Evolutionary conservation across 1,140 invertebrate species (phyloP), one percentile per base, ranked within the genome.

Genomic region (Spodoptera frugiperda): DNA sequence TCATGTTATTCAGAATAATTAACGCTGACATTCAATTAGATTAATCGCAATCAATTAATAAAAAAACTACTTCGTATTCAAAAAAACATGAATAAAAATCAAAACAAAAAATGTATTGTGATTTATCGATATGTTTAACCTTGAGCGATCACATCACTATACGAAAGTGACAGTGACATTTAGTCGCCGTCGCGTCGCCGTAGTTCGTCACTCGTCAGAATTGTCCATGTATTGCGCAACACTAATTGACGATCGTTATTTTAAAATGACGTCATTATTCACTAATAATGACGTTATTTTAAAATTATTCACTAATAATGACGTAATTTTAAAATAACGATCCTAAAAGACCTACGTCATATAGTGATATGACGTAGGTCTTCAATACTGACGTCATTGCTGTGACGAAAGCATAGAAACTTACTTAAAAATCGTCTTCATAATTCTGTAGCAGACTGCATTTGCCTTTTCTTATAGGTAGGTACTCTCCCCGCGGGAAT

Each of bases 161-260:
- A 30, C 21, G 46, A 68, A 68, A 68, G 46, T 15, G 48, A 68
- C 49, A 68, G 65, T 68, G 65, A 68, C 65, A 33, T 68, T 67
- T 53, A 19, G 19, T 8, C 55, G 8, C 2, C 25, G 25, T n/a
- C n/a, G n/a, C 3, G 21, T 25, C 6, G 33, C 33, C 6, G 5
- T 39, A 1, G 25, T 48, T 67, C 65, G 65, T 68, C 65, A 68
- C n/a, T 53, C 46, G 44, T 25, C 3, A 17, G 19, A 17, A 51
- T 68, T 33, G 48, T 68, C 65, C 15, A 68, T 30, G 25, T 48
- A 6, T 30, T 46, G 46, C 65, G 65, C 21, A 33, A 51, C 25
- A 17, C 21, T 33, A 15, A 67, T 19, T 10, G 4, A 11, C 25
- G 19, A 3, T 61, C 33, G n/a, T 61, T 61, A 39, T 30, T 39